Percentiles rank a stretch among this genome's conserved stretches.
phyloP scores from a whole-genome alignment of 1,140 invertebrate genomes.

The Heliconius congener region DNA sequence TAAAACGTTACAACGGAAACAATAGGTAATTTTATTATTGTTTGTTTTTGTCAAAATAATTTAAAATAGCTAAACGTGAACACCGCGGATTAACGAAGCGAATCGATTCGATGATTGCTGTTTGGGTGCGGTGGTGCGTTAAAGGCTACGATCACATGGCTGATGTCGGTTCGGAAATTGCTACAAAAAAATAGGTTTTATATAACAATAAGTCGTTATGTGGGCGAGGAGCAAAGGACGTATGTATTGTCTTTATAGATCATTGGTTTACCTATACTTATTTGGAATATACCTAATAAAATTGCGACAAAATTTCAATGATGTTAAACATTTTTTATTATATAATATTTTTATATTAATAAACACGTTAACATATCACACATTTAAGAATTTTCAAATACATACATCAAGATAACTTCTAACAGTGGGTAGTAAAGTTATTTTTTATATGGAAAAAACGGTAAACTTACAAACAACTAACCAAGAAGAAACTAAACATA shows the following conservation, averaged over 20 bases:
- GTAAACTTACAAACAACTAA: too few relatives aligned
- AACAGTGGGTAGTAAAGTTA: too few relatives aligned
- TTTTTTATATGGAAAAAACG: too few relatives aligned
- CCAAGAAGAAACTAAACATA: too few relatives aligned
- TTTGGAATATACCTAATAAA: neutral
- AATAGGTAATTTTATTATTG: neutral
- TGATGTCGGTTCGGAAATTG: constrained; percentile 7
- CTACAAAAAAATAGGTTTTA: neutral
- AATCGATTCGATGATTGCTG: constrained; percentile 24
- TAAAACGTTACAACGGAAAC: neutral
- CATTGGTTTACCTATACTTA: neutral
- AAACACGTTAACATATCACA: too few relatives aligned
- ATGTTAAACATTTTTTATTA: too few relatives aligned
- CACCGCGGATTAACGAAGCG: constrained; percentile 37
- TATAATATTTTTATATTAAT: too few relatives aligned
- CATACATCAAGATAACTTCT: too few relatives aligned
- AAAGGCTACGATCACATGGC: constrained; percentile 30
- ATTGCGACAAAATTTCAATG: too few relatives aligned
- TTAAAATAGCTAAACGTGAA: neutral
- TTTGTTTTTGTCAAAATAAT: neutral
- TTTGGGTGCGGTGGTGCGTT: constrained; percentile 27
- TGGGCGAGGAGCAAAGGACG: neutral
- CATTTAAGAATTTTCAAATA: too few relatives aligned
- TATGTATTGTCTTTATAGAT: constrained; percentile 2
- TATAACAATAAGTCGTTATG: constrained; percentile 15